Evolutionary conservation across 2,797 vertebrate species (phyloP).

Genomic region (Setipinna tenuifilis): DNA sequence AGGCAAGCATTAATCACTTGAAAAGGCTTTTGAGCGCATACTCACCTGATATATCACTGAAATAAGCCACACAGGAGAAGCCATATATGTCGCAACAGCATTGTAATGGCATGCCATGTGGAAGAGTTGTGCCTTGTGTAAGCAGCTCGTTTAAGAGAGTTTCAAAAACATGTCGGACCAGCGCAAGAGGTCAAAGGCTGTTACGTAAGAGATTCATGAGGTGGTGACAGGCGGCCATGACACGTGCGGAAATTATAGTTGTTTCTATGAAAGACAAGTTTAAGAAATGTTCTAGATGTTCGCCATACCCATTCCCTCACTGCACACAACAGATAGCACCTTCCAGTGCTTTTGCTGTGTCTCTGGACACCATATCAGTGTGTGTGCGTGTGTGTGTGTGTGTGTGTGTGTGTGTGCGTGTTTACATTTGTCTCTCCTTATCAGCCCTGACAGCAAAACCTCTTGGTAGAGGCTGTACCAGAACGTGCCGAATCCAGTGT

Average conservation of each 20-base stretch:
- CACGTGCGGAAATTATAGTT: neutral
- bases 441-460: slow-evolving; percentile 26
- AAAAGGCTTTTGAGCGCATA: neutral
- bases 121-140: neutral
- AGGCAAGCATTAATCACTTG: neutral
- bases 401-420: slow-evolving; percentile 10
- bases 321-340: neutral
- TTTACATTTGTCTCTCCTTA: slow-evolving; percentile 6
- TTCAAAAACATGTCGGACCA: slow-evolving; percentile 5
- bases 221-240: slow-evolving; percentile 6
- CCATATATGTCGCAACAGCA: neutral
- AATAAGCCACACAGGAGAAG: neutral
- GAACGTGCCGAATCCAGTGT: slow-evolving; percentile 51
- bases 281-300: neutral
- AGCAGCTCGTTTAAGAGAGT: neutral
- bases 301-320: neutral
- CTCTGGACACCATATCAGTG: neutral
- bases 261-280: neutral
- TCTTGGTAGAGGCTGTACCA: slow-evolving; percentile 9
- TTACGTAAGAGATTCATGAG: slow-evolving; percentile 30
- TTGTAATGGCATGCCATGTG: neutral
- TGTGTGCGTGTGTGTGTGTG: neutral
- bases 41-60: neutral
- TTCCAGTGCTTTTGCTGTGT: neutral
- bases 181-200: slow-evolving; percentile 31